Base-by-base conservation (phyloP, 30 jellyfish, hydroid and myxozoan genomes). In the Chrysaora quinquecirrha region DNA sequence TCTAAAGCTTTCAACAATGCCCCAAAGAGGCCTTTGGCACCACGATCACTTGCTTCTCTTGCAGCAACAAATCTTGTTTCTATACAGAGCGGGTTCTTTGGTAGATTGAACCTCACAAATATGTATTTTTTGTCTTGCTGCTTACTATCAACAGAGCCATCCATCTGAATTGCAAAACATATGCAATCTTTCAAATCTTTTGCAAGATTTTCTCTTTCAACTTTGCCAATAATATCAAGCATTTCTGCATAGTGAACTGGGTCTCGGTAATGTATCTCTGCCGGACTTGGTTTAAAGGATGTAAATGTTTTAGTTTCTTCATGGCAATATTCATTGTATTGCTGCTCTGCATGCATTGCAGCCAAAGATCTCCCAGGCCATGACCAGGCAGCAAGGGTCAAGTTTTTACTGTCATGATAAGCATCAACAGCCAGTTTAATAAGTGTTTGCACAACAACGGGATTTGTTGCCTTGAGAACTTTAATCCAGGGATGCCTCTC, bases 341-440 rank as follows among this genome's bases (percentile, higher is more conserved):
- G 50, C 27, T 64, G 54, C 27, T 64, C 76, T 6, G 76, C 76
- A 64, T 24, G 76, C 52, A 32, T 10, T 64, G 49, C 54, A 6
- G 76, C 76, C 76, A 64, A 27, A 18, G 76, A 58, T 25, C 71
- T 21, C 33, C 32, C 29, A 58, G 71, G 71, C 71, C 71, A 58
- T 21, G 71, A 58, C 71, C 71, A 58, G 33, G 71, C 71, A 58
- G 32, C 54, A 25, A 58, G 71, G 71, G 71, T 58, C 71, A 58
- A 21, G 32, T 58, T 21, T 58, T 58, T 58, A 25, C 71, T 58
- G 71, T 58, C 71, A 58, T 58, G 29, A 58, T 58, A 58, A 25
- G 33, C 71, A 58, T 58, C 71, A 58, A 58, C 71, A 58, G 71
- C 71, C 48, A 64, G 49, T 16, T 64, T 10, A 6, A 64, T 20